Conservation (phyloP, 2,888 invertebrate genomes). For the Himalopsyche tibetana region DNA sequence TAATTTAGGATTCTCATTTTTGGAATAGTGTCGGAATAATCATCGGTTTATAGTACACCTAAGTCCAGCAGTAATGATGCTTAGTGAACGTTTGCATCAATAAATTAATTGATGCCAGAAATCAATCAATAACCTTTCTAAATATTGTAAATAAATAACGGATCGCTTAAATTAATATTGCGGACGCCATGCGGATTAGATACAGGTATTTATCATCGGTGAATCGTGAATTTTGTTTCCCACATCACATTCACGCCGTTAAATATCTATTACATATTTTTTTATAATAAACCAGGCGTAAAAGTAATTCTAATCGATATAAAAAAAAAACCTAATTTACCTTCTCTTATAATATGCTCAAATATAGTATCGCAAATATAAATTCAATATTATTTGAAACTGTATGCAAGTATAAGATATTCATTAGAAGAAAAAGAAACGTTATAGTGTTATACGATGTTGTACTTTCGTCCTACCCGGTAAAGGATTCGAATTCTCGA, state of each 20-base stretch:
- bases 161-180: background rate
- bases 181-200: background rate
- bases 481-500: too few species aligned
- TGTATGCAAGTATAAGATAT: too few species aligned
- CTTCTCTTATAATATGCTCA: background rate
- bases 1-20: too few species aligned
- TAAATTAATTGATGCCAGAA: background rate
- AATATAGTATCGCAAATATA: too few species aligned
- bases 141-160: constrained; percentile 17
- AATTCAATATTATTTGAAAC: too few species aligned
- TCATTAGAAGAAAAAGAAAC: too few species aligned
- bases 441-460: too few species aligned
- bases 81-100: constrained; percentile 5
- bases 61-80: too few species aligned
- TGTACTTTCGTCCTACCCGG: too few species aligned
- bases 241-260: background rate
- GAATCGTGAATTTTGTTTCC: background rate
- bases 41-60: too few species aligned
- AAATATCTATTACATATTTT: constrained; percentile 4
- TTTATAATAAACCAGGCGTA: background rate
- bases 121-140: constrained; percentile 25
- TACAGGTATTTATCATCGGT: background rate
- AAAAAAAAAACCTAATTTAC: background rate
- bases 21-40: too few species aligned
- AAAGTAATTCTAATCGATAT: background rate